phyloP scores from a whole-genome alignment of 2,797 vertebrate genomes.

The Sebastes flavidus region DNA sequence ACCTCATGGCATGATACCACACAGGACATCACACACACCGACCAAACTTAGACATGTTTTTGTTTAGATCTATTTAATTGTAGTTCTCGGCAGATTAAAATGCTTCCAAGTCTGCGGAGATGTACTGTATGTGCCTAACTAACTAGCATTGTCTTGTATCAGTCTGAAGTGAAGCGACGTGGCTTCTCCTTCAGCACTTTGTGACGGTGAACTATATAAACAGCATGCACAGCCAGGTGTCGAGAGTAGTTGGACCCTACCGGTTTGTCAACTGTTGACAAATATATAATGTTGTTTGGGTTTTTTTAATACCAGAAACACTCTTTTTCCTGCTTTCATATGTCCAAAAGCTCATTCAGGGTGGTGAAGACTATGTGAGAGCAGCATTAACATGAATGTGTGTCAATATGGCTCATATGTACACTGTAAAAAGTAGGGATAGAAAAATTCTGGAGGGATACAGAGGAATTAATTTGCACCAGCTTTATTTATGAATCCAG shows the following conservation, averaged over 20 bases:
- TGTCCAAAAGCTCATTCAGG: slow-evolving; percentile 33
- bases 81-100: slow-evolving; percentile 74
- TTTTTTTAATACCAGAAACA: slow-evolving; percentile 17
- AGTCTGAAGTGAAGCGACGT: slow-evolving; percentile 53
- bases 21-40: slow-evolving; percentile 34
- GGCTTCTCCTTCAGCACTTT: slow-evolving; percentile 53
- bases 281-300: slow-evolving; percentile 25
- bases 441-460: not conserved
- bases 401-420: slow-evolving; percentile 17
- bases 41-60: slow-evolving; percentile 45
- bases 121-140: slow-evolving; percentile 85
- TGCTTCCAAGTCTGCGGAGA: slow-evolving; percentile 80
- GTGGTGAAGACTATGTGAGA: slow-evolving; percentile 8
- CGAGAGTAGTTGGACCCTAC: slow-evolving; percentile 43
- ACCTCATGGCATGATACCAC: slow-evolving; percentile 51
- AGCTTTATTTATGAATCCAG: slow-evolving; percentile 55
- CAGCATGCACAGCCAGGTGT: slow-evolving; percentile 69
- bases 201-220: slow-evolving; percentile 68
- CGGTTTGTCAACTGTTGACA: slow-evolving; percentile 46
- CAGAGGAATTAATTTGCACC: slow-evolving; percentile 35
- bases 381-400: slow-evolving; percentile 32
- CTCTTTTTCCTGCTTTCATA: slow-evolving; percentile 33
- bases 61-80: slow-evolving; percentile 65
- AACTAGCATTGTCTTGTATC: slow-evolving; percentile 77
- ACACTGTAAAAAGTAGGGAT: slow-evolving; percentile 29